Percentiles rank a stretch among this genome's conserved stretches.
phyloP scores from a whole-genome alignment of 2,797 vertebrate species.

The Serranus cabrilla region DNA sequence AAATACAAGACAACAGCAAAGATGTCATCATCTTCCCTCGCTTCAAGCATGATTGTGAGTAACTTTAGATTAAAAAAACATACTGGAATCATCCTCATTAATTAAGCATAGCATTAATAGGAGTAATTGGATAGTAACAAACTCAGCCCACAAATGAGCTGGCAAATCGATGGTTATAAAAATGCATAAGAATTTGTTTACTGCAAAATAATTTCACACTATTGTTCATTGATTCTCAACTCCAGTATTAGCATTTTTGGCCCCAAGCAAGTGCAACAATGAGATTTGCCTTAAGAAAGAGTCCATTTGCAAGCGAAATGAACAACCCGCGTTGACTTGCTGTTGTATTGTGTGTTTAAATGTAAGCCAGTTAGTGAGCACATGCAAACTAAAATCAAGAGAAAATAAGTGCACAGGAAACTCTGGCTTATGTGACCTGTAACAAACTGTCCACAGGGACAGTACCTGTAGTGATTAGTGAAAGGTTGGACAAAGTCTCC shows the following conservation, averaged over 20 bases:
- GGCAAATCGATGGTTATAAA: background rate
- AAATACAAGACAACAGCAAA: constrained; percentile 7
- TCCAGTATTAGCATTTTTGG: constrained; percentile 43
- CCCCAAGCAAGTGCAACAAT: constrained; percentile 41
- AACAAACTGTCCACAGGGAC: background rate
- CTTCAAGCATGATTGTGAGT: background rate
- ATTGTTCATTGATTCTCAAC: constrained; percentile 23
- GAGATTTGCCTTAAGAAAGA: constrained; percentile 33
- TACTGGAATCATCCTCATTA: background rate
- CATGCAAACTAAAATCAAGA: background rate
- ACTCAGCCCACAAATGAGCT: constrained; percentile 6
- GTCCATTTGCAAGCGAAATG: constrained; percentile 5
- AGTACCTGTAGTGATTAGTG: constrained; percentile 1
- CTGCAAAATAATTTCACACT: constrained; percentile 19
- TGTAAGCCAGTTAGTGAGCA: background rate
- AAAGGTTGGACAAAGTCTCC: background rate
- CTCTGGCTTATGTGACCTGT: constrained; percentile 1
- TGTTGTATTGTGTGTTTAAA: constrained; percentile 7
- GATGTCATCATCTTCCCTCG: constrained; percentile 13
- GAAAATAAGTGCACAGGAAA: background rate
- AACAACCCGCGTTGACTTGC: background rate
- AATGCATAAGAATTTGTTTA: constrained; percentile 4
- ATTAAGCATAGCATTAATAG: background rate
- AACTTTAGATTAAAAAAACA: background rate
- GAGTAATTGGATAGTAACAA: background rate